Evolutionary conservation across 2,888 invertebrate genomes (phyloP), one percentile per base, ranked within the genome.

Genomic region (Aricia artaxerxes): DNA sequence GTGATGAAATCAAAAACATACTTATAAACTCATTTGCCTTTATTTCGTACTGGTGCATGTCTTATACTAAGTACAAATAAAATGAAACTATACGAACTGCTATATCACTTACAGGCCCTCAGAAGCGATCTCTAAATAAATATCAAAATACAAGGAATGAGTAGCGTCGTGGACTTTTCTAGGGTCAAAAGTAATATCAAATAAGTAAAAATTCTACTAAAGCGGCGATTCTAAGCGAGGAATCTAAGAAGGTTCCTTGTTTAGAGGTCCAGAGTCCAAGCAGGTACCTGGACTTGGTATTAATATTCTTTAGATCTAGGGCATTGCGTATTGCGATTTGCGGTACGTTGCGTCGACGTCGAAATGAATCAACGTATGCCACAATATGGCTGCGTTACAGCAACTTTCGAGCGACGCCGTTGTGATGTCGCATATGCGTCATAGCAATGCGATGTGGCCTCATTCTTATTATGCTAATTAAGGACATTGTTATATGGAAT

Each of bases 11-110:
- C 40, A 79, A 78, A 85, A 82, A 78, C 73, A 40, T 79, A 81
- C 84, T 83, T 92, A 93, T 91, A 94, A 94, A 94, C 88, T 94
- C 92, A 92, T 93, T 92, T 94, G 93, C 93, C 88, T 94, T 94
- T 94, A 94, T 94, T 94, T 93, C 94, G 90, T 94, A 94, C 92
- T 94, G 94, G 94, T 94, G 94, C 94, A 91, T 91, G 89, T 88
- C 93, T 94, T 94, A 88, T 91, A 91, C 90, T 92, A 91, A 93
- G 86, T 89, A 90, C 87, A 91, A 92, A 90, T 88, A 87, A 89
- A 90, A 89, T 90, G 90, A 91, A 90, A 83, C 82, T 82, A 83
- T 84, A 31, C 49, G n/a, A 73, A 75, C 35, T 57, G 76, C 86
- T 85, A 85, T 88, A 90, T 91, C 91, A 90, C 92, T 92, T 88